Conservation (phyloP, 2,113 vertebrate genomes). For the Nyctereutes procyonoides region DNA sequence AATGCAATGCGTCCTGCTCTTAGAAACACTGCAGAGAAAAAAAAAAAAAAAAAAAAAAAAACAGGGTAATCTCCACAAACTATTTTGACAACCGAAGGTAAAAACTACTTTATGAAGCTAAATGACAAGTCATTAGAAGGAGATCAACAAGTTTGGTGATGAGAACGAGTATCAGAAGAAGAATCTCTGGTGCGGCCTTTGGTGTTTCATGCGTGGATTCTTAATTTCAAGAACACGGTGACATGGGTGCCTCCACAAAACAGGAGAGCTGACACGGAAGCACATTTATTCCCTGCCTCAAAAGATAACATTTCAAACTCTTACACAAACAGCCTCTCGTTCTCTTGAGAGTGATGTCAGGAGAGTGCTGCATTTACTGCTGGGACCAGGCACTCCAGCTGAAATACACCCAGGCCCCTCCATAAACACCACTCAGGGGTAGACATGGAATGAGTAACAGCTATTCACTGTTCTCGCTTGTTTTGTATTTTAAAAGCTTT, state of each 20-base stretch:
- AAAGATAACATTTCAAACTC: background rate
- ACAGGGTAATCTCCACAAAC: background rate
- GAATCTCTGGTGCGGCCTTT: background rate
- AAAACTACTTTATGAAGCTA: background rate
- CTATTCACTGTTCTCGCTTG: conserved; percentile 3
- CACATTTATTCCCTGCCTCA: background rate
- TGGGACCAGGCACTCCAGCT: background rate
- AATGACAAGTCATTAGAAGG: background rate
- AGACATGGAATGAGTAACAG: conserved; percentile 8
- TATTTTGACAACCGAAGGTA: background rate
- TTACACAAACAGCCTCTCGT: background rate
- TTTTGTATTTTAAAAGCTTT: conserved; percentile 68
- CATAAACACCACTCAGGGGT: conserved; percentile 6
- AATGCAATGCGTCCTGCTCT: background rate
- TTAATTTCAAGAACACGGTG: background rate
- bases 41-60: background rate
- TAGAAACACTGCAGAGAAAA: background rate
- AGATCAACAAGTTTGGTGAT: background rate
- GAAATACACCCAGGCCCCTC: background rate
- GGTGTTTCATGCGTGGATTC: background rate
- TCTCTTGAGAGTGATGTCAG: background rate
- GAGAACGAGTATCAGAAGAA: background rate
- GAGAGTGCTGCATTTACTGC: background rate
- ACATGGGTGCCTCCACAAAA: background rate
- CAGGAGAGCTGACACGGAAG: background rate